Conservation (phyloP, 1,140 invertebrate species). For the Megalonaias nervosa region DNA sequence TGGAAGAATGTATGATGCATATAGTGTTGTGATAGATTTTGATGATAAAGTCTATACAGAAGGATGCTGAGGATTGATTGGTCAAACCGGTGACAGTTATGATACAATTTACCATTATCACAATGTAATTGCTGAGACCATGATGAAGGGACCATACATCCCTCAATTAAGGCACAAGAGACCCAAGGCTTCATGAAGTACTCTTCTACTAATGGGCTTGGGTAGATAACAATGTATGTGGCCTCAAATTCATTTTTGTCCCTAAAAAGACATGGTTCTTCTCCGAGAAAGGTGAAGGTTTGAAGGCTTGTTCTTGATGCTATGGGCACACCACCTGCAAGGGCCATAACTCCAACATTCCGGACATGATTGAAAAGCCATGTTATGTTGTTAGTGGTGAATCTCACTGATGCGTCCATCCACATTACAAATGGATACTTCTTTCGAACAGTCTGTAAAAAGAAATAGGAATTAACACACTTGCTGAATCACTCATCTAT, state of each 20-base stretch:
- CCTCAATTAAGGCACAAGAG: conserved; percentile 25
- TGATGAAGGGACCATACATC: conserved; percentile 24
- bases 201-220: conserved; percentile 23
- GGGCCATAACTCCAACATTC: conserved; percentile 20
- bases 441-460: conserved; percentile 20
- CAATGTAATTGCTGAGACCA: conserved; percentile 2
- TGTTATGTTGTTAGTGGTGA: conserved; percentile 21
- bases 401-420: conserved; percentile 34
- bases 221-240: conserved; percentile 30
- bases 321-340: conserved; percentile 7
- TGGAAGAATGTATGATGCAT: conserved; percentile 21
- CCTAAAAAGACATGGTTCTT: conserved; percentile 25
- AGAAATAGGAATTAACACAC: neutral
- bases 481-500: too few species aligned
- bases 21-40: conserved; percentile 8
- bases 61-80: conserved; percentile 35
- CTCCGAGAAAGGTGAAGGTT: conserved; percentile 21
- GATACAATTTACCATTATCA: conserved; percentile 15
- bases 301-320: conserved; percentile 23
- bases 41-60: conserved; percentile 16
- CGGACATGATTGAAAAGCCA: conserved; percentile 7
- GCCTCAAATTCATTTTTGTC: conserved; percentile 28
- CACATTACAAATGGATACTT: conserved; percentile 34
- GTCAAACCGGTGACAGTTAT: conserved; percentile 34
- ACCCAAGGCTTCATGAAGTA: conserved; percentile 32